A percentile compares a stretch with the other conserved stretches of the same genome.
phyloP scores from a whole-genome alignment of 2,888 invertebrate species.

The Nebria salina region DNA sequence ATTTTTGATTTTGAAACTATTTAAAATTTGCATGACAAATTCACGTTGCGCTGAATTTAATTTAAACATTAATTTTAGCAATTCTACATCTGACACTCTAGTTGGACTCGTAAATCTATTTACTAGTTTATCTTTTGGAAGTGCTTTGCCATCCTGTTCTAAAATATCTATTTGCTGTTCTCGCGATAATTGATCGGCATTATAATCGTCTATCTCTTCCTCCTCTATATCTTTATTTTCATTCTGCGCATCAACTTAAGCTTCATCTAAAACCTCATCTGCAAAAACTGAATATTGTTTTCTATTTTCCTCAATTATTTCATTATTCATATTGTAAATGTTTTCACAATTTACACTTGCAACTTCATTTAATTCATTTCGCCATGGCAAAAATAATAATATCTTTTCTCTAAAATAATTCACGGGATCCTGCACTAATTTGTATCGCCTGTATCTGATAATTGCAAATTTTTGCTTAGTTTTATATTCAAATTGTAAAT shows the following conservation, averaged over 20 bases:
- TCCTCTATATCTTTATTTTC: neutral
- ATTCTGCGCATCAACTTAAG: neutral
- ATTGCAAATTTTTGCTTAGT: slow-evolving; percentile 23
- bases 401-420: slow-evolving; percentile 48
- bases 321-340: slow-evolving; percentile 8
- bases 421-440: slow-evolving; percentile 32
- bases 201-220: too few relatives aligned
- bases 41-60: too few relatives aligned
- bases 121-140: neutral
- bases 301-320: neutral
- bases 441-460: slow-evolving; percentile 42
- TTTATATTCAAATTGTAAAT: slow-evolving; percentile 25
- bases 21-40: too few relatives aligned
- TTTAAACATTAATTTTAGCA: too few relatives aligned
- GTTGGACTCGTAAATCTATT: neutral
- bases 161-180: too few relatives aligned
- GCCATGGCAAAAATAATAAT: slow-evolving; percentile 49
- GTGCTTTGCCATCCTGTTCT: too few relatives aligned
- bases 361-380: slow-evolving; percentile 47
- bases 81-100: too few relatives aligned
- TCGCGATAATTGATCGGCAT: too few relatives aligned
- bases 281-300: slow-evolving; percentile 15
- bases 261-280: slow-evolving; percentile 11
- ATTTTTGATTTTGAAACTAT: too few relatives aligned
- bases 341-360: slow-evolving; percentile 43